Evolutionary conservation across 2,113 vertebrate species (phyloP).

Genomic region (Rhadina sibilatrix): DNA sequence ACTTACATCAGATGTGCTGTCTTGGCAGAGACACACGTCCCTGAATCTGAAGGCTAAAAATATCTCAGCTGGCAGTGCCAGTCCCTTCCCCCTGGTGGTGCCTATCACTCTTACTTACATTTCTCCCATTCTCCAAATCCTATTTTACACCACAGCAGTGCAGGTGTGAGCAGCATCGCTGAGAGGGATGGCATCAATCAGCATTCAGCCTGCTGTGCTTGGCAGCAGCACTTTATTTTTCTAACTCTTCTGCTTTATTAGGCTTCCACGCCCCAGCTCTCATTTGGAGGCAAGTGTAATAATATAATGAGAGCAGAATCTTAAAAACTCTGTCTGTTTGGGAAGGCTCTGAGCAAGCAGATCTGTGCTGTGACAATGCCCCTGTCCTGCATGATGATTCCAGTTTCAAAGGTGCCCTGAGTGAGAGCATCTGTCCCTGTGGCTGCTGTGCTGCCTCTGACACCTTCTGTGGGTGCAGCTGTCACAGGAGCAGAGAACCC

Average conservation of each 20-base stretch:
- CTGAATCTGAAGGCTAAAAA: not conserved
- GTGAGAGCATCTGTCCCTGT: not conserved
- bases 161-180: not conserved
- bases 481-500: not conserved
- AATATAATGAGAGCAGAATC: not conserved
- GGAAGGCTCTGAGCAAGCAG: not conserved
- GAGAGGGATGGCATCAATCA: not conserved
- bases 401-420: no score
- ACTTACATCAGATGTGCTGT: not conserved
- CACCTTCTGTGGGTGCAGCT: fast-evolving
- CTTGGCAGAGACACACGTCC: not conserved
- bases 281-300: not conserved
- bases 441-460: not conserved
- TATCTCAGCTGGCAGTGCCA: not conserved
- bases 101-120: not conserved
- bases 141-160: not conserved
- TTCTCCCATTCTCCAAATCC: not conserved
- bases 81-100: not conserved
- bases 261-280: not conserved
- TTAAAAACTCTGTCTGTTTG: not conserved
- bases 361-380: not conserved
- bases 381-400: not conserved
- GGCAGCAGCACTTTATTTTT: not conserved
- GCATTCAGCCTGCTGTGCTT: not conserved
- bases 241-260: not conserved